Conservation (phyloP, 1,140 invertebrate genomes). For the Drosophila sturtevanti region DNA sequence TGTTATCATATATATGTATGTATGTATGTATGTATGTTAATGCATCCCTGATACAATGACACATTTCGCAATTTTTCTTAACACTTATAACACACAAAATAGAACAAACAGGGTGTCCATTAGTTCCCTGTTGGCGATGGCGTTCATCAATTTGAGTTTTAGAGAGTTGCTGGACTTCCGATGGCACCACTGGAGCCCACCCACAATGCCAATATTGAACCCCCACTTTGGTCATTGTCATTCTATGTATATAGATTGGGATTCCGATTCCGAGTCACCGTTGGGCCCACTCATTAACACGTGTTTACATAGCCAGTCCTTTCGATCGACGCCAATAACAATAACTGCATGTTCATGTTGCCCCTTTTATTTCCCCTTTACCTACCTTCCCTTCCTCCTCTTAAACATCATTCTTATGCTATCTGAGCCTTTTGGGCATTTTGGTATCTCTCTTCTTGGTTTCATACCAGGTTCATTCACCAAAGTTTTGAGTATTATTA, state of each 20-base stretch:
- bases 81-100: constrained; percentile 23
- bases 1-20: too few relatives aligned
- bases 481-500: constrained; percentile 72
- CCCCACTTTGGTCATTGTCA: background rate
- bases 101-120: background rate
- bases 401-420: background rate
- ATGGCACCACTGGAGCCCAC: constrained; percentile 51
- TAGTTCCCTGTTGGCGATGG: constrained; percentile 69
- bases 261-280: constrained; percentile 30
- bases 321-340: constrained; percentile 78
- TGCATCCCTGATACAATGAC: constrained; percentile 24
- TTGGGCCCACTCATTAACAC: constrained; percentile 74
- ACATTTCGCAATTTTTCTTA: constrained; percentile 1
- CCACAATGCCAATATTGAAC: constrained; percentile 46
- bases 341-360: constrained; percentile 73
- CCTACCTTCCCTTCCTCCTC: background rate
- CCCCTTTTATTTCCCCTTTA: background rate
- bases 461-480: constrained; percentile 59
- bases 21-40: background rate
- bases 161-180: constrained; percentile 46
- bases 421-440: background rate
- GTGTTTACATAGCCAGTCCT: constrained; percentile 76
- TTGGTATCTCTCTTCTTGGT: background rate
- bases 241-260: background rate
- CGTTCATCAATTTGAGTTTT: constrained; percentile 71